Base-by-base conservation (phyloP, 2,113 vertebrate genomes). In the Tor tambroides region DNA sequence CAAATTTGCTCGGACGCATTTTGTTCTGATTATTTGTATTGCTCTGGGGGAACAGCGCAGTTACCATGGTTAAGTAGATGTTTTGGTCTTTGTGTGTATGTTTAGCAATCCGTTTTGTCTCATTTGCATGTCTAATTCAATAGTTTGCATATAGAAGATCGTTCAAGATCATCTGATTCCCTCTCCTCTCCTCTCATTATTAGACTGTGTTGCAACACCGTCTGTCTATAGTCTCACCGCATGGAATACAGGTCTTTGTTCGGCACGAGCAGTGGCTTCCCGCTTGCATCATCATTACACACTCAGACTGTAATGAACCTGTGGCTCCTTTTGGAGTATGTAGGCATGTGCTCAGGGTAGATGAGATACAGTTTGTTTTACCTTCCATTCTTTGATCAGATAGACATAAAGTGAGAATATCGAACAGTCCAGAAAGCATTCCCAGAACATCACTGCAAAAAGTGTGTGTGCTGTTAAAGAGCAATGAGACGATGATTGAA, bases 261-360 rank as follows among this genome's bases (percentile, higher is more conserved):
- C 28, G 2, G 23, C 43, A 28, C 83, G 49, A 86, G 65, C 85
- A 75, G 86, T 90, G 88, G 77, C 88, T 87, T 88, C 88, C 80
- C 80, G 49, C 83, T 88, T 91, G 87, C 88, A 91, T 87, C 89
- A 90, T 87, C 82, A 85, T 81, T 78, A 84, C 83, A 77, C 59
- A 61, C 67, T 38, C 78, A 82, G 41, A 56, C 67, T 75, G 32
- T 84, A 84, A 84, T 84, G 69, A 84, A 74, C 69, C 32, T 84
- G 30, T 84, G 49, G 83, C 56, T 87, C 21, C 23, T 72, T 69
- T 61, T 81, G n/a, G 43, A 82, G 80, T 67, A 51, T 32, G 81
- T 28, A 51, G 61, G 63, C 26, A 84, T 74, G 67, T 41, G 30
- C 32, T 72, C 30, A 9, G 63, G 80, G 80, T 30, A 69, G 63